Evolutionary conservation across 2,797 vertebrate genomes (phyloP), one percentile per base, ranked within the genome.

Genomic region (Alauda arvensis): DNA sequence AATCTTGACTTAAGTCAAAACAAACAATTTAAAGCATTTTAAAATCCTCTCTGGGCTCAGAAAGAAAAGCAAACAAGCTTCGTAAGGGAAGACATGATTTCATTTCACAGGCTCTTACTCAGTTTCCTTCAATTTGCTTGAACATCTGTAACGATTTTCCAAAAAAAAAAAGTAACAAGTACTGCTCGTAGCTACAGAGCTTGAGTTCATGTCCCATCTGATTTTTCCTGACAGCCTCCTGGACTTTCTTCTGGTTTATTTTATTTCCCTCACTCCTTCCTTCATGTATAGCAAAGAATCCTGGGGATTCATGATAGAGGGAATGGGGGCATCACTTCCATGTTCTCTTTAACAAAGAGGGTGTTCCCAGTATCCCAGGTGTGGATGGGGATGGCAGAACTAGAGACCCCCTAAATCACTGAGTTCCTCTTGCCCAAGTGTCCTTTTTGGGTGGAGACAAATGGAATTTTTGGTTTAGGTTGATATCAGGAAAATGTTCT

Each of bases 21-120:
- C 42, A 86, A 95, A 88, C 56, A 83, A 81, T 70, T 83, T 67
- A 78, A 87, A 76, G 17, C 40, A 76, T 92, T 78, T 88, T 59
- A 56, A 94, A 92, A 79, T 67, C 34, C 15, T 89, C 61, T 88
- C 52, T 67, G 42, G 66, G 10, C 37, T 77, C 24, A 62, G 71
- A 5, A 34, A 61, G 62, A 17, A 62, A 79, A 83, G 8, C 33
- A 87, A 77, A 67, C 26, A 85, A 49, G 8, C 11, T 43, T 71
- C 3, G 3, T 63, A 71, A 63, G 0, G 1, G 51, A 67, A 88
- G 75, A 69, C 8, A 40, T 52, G 1, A 66, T 66, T 89, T 83
- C 26, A 72, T 81, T 88, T 57, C 77, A 67, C 46, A 61, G 57
- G 49, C 29, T 60, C 8, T 78, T 43, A 15, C 45, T 37, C 34